Conservation (phyloP, 2,797 vertebrate genomes). For the Gobio occitaniae region DNA sequence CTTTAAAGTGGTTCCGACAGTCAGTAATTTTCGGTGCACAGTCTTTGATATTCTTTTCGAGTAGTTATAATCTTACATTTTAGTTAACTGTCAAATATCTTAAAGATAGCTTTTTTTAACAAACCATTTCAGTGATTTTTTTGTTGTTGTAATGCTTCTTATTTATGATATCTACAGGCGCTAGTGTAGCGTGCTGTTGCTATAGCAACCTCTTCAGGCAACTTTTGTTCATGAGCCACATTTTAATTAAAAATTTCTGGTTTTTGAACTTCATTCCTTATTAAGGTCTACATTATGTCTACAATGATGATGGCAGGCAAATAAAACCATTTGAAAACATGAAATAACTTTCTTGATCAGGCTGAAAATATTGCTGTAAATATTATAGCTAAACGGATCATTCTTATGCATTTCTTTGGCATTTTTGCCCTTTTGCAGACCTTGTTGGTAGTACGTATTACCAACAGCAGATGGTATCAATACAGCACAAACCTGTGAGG, state of each 20-base stretch:
- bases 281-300: no score
- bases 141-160: background rate
- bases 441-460: background rate
- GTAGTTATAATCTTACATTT: background rate
- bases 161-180: background rate
- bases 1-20: background rate
- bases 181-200: background rate
- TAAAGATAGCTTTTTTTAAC: background rate
- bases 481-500: conserved; percentile 9
- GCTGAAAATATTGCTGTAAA: conserved; percentile 5
- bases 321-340: background rate
- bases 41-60: background rate
- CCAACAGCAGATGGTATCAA: background rate
- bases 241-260: background rate
- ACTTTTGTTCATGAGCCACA: background rate
- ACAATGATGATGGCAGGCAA: background rate
- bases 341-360: background rate
- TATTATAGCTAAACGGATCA: background rate
- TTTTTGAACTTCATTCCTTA: no score
- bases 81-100: background rate
- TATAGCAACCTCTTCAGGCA: conserved; percentile 5
- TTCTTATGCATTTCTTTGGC: background rate
- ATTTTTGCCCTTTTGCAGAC: background rate
- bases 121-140: background rate
- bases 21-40: background rate